phyloP scores from a whole-genome alignment of 2,113 vertebrate species.

The Telmatochromis sp. region DNA sequence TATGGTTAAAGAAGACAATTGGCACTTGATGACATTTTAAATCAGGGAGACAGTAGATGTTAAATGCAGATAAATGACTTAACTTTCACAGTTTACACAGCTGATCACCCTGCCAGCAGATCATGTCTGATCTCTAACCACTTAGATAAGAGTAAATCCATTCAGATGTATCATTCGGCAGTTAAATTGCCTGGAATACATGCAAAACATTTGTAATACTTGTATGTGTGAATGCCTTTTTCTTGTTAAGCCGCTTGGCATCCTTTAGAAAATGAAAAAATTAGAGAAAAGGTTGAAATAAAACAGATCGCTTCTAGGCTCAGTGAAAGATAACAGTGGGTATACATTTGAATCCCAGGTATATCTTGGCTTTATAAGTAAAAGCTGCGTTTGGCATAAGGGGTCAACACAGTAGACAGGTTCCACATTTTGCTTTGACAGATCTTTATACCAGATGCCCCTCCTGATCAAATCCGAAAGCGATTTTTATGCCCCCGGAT shows the following conservation, averaged over 20 bases:
- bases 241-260: neutral
- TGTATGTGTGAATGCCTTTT: neutral
- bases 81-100: neutral
- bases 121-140: neutral
- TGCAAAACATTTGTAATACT: neutral
- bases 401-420: neutral
- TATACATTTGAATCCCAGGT: neutral
- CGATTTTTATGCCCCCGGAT: neutral
- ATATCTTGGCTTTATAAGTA: neutral
- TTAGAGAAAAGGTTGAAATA: neutral
- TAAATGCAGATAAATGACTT: neutral
- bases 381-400: neutral
- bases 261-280: neutral
- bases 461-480: neutral
- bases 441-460: neutral
- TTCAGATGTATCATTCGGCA: neutral
- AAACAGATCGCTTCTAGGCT: neutral
- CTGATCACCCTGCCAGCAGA: neutral
- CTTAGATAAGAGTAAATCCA: neutral
- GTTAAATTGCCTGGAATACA: neutral
- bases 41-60: neutral
- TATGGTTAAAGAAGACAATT: neutral
- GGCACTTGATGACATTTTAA: neutral
- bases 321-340: neutral
- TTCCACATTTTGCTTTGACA: neutral